Base-by-base conservation (phyloP, 2,888 invertebrate species). In the Yponomeuta cagnagella region DNA sequence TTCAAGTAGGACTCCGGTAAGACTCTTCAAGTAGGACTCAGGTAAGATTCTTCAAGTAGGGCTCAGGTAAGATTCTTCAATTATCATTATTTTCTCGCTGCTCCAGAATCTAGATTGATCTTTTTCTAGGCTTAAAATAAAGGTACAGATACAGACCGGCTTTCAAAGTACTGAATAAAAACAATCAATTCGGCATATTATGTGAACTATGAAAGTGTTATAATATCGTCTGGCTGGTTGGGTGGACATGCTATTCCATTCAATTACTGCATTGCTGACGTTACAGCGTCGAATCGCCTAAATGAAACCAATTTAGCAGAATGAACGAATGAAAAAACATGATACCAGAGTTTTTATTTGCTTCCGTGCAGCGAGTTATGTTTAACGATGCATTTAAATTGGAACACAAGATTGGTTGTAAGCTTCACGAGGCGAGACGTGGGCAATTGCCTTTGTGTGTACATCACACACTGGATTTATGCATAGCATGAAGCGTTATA, bases 231-330 rank as follows among this genome's bases (percentile, higher is more conserved):
- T 72, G 72, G 72, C 70, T 73, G 70, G 73, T 48, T 58, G 12
- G 71, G 68, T 71, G 72, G 71, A 71, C 74, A 72, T 31, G 10
- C 43, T 74, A 73, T 73, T 73, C 74, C 74, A 75, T 77, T 77
- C 75, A 75, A 77, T 75, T 76, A 77, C 74, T 69, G 72, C 73
- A 75, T 77, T 76, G 76, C 76, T 75, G 75, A 73, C 72, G 73
- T 73, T 73, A 58, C 52, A 2, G 52, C 52, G 15, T 71, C 65
- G 70, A 70, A 72, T 73, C 72, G 74, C 74, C 74, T 74, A 76
- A 76, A 74, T 73, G 74, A 72, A 71, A 72, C 65, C 72, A 68
- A 71, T 68, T n/a, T 33, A 30, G 73, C 71, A 75, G 75, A 76
- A 74, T 75, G 76, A 72, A 74, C 72, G 73, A 72, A 72, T 72